Base-by-base conservation (phyloP, 2,888 invertebrate genomes). In the Pseudococcus viburni region DNA sequence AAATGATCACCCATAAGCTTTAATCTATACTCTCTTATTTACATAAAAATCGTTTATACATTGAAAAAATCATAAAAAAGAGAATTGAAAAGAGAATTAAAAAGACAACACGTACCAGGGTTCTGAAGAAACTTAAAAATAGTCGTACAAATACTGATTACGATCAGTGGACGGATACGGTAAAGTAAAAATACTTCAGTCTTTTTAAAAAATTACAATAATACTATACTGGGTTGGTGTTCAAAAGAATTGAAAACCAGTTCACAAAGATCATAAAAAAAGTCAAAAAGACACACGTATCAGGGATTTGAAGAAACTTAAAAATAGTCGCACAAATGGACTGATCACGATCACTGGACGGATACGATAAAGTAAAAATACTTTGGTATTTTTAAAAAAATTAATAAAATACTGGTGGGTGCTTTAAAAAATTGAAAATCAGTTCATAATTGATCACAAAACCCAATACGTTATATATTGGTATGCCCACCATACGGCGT, bases 401-500 rank as follows among this genome's bases (percentile, higher is more conserved):
- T 46, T 33, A 15, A 86, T 73, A 33, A 86, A 86, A 22, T 19
- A 9, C 4, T 3, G 55, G 59, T 39, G 55, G 55, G 26, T 8
- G n/a, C 17, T 84, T 55, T 64, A 64, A 64, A 64, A 22, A 64
- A 51, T 55, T 55, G 39, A 48, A 33, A 51, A 51, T 83, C 80
- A 83, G 85, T 85, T 33, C 33, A 46, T 11, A 55, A 39, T 85
- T 59, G 1, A 64, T 22, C 22, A 19, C 8, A 33, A 48, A 15
- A 42, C 6, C 42, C 42, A 42, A 42, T 42, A 51, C 51, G 89
- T 84, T 42, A 96, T 90, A 96, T 96, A 91, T 95, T 95, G 33
- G 96, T 96, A 91, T 94, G 95, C 17, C 55, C 84, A 33, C 85
- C 42, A 2, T 92, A 92, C 77, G 93, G 91, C 91, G 95, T 95